Evolutionary conservation across 2,797 vertebrate species (phyloP), one percentile per base, ranked within the genome.

Genomic region (Microctenopoma steveboyesi): DNA sequence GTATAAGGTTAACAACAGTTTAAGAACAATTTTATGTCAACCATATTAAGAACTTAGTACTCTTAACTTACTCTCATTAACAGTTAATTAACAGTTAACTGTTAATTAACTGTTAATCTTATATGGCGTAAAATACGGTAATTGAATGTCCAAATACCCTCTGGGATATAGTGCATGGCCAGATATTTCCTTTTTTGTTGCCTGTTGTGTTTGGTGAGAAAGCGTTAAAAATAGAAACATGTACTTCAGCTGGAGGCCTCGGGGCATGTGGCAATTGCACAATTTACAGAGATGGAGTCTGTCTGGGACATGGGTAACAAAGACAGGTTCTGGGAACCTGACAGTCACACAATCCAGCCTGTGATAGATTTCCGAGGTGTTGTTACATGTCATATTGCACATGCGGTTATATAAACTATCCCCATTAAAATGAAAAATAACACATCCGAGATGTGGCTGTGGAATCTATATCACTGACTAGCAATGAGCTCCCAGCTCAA

Each of bases 321-420:
- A 84, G 67, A 42, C 51, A 1, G 51, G 66, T 69, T 49, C 58
- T 64, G 78, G 78, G 73, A 86, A 83, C 48, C 66, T 59, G 66
- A 76, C 73, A 74, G 75, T 83, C 86, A 87, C 75, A 83, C 79
- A 86, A 86, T 73, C 76, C 69, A 64, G 75, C 69, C 58, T 63
- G 65, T 58, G 66, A 79, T 55, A 47, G 79, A 72, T 69, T 86
- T 33, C 73, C 42, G 46, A 63, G 86, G 77, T 80, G 74, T 86
- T 70, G 48, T 87, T 85, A 73, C 75, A 1, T 63, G 65, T 78
- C 57, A 42, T 18, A 73, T 81, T 77, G 72, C 69, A 12, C 50
- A 35, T 22, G 5, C 4, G 33, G 66, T 89, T 85, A 81, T 72
- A 83, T 88, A 81, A 90, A 89, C 85, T 28, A 79, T 76, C 69